Percentiles rank a stretch among this genome's conserved stretches.
Evolutionary conservation across 2,888 invertebrate species (phyloP).

Genomic region (Lucinisca nassula): DNA sequence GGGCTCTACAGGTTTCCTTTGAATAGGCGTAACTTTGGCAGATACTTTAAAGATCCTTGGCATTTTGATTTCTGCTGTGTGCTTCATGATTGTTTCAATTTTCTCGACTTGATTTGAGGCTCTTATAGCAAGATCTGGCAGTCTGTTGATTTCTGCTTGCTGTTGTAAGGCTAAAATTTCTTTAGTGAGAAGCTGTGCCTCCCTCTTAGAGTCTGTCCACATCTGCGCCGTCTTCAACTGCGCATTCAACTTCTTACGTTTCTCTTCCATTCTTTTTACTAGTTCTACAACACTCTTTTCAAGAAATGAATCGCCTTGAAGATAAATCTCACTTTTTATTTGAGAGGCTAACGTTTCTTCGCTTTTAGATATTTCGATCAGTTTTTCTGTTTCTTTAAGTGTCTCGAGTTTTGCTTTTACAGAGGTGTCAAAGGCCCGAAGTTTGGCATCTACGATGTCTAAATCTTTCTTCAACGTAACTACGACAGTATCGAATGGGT

Average conservation of each 20-base stretch:
- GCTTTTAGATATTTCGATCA: conserved; percentile 42
- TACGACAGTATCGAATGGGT: conserved; percentile 38
- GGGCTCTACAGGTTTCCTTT: conserved; percentile 21
- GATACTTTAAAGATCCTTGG: conserved; percentile 64
- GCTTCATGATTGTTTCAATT: conserved; percentile 64
- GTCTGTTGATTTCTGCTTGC: conserved; percentile 62
- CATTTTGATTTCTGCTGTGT: conserved; percentile 46
- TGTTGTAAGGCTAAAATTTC: conserved; percentile 59
- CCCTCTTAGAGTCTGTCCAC: conserved; percentile 49
- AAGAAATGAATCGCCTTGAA: conserved; percentile 63
- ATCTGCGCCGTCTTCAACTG: conserved; percentile 56
- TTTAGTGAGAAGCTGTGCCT: conserved; percentile 49
- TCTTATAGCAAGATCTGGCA: conserved; percentile 46
- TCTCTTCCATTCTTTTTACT: conserved; percentile 55
- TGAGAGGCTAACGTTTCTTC: conserved; percentile 56
- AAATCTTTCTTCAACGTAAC: conserved; percentile 59
- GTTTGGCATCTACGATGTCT: conserved; percentile 64
- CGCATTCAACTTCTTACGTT: conserved; percentile 42
- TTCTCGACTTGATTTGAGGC: conserved; percentile 64
- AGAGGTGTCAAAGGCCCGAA: conserved; percentile 54
- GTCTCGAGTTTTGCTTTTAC: conserved; percentile 60
- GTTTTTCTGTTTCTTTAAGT: conserved; percentile 51
- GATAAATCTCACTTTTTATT: conserved; percentile 61
- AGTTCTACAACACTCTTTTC: conserved; percentile 56
- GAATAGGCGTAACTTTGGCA: conserved; percentile 19